Evolutionary conservation across 2,888 invertebrate species (phyloP).

Genomic region (Dynastes maya): DNA sequence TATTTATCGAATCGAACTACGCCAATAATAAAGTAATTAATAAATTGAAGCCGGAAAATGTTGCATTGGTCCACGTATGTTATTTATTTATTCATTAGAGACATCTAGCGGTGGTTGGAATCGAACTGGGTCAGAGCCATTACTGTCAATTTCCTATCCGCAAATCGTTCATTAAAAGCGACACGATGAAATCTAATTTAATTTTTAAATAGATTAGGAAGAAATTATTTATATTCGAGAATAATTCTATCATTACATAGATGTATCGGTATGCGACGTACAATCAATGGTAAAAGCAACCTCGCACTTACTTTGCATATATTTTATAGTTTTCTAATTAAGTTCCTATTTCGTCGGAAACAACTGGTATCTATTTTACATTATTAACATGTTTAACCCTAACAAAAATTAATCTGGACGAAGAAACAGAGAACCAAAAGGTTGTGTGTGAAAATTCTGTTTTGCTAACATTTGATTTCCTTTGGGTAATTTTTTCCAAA

Average conservation of each 20-base stretch:
- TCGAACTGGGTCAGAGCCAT: slow-evolving; percentile 29
- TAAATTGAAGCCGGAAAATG: slow-evolving; percentile 30
- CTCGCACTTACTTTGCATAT: no score
- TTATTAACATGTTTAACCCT: no score
- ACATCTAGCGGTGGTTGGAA: slow-evolving; percentile 14
- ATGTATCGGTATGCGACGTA: neutral
- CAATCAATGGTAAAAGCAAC: no score
- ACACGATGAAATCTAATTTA: slow-evolving; percentile 30
- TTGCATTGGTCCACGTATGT: slow-evolving; percentile 41
- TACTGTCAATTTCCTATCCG: slow-evolving; percentile 30
- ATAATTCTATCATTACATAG: neutral
- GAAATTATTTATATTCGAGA: slow-evolving; percentile 12
- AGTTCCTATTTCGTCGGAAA: no score
- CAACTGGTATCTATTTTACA: no score
- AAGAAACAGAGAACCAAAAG: no score
- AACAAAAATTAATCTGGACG: no score
- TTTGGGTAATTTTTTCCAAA: no score
- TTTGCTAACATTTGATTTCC: no score
- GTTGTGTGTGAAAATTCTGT: no score
- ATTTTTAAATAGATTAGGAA: slow-evolving; percentile 26
- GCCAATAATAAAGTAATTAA: slow-evolving; percentile 37
- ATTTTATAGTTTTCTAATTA: no score
- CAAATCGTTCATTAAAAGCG: slow-evolving; percentile 35
- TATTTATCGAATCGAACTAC: slow-evolving; percentile 20
- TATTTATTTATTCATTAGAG: slow-evolving; percentile 32